A percentile compares a stretch with the other conserved stretches of the same genome.
phyloP scores from a whole-genome alignment of 2,888 invertebrate genomes.

The Panzeria rudis region DNA sequence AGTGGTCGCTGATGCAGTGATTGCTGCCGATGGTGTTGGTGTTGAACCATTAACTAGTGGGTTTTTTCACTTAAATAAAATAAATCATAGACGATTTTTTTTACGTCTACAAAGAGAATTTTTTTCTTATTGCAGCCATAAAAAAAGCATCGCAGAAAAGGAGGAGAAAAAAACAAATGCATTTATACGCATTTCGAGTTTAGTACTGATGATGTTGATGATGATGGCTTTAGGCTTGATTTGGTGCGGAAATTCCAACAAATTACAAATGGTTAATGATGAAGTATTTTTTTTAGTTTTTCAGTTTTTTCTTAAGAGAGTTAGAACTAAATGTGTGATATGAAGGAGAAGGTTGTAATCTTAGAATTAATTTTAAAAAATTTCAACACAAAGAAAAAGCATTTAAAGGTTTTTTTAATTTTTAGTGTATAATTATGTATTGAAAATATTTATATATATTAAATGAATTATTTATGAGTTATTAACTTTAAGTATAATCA shows the following conservation, averaged over 20 bases:
- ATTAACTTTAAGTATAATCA: background rate
- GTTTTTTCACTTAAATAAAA: constrained; percentile 68
- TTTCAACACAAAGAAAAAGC: background rate
- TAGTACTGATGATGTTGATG: constrained; percentile 62
- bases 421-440: background rate
- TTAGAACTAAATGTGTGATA: constrained; percentile 18
- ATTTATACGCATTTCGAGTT: constrained; percentile 66
- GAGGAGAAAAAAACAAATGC: constrained; percentile 16
- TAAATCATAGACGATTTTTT: constrained; percentile 67
- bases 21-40: constrained; percentile 67
- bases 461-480: background rate
- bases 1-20: constrained; percentile 67
- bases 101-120: constrained; percentile 37
- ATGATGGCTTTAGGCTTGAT: constrained; percentile 66
- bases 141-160: constrained; percentile 4
- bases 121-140: constrained; percentile 27
- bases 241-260: constrained; percentile 69
- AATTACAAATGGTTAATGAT: constrained; percentile 60
- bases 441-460: background rate
- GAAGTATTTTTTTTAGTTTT: constrained; percentile 7
- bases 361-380: constrained; percentile 19
- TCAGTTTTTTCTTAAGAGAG: background rate
- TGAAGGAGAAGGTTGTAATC: constrained; percentile 6
- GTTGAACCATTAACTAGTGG: constrained; percentile 68
- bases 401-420: background rate